phyloP scores from a whole-genome alignment of 2,888 invertebrate genomes.

The Pharmacophagus antenor region DNA sequence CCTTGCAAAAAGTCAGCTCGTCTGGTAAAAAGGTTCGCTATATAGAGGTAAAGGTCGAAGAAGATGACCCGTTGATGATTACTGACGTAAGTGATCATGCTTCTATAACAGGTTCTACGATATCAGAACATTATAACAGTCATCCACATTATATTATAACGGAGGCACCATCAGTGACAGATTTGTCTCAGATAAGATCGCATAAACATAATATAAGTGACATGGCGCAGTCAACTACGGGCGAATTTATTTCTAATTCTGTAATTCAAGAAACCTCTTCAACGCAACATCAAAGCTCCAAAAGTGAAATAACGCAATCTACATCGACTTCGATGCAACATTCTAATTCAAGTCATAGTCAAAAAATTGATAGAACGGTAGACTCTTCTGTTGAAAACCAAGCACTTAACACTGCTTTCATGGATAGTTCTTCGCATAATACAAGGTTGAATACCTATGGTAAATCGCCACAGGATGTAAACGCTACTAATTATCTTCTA shows the following conservation, averaged over 20 bases:
- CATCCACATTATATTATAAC: constrained; percentile 79
- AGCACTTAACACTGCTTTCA: constrained; percentile 70
- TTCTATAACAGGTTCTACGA: constrained; percentile 71
- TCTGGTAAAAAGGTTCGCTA: constrained; percentile 76
- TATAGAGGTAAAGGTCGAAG: constrained; percentile 78
- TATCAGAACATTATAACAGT: constrained; percentile 76
- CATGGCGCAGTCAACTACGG: constrained; percentile 68
- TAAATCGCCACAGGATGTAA: constrained; percentile 60
- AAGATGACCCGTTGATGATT: constrained; percentile 78
- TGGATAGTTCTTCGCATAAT: constrained; percentile 54
- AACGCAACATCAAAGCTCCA: constrained; percentile 68
- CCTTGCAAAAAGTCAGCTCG: constrained; percentile 68
- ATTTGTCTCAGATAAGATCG: constrained; percentile 67
- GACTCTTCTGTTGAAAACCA: constrained; percentile 64
- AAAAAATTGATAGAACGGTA: constrained; percentile 62
- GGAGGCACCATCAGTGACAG: constrained; percentile 73
- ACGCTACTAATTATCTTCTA: constrained; percentile 65
- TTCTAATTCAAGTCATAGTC: constrained; percentile 63
- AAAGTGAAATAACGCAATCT: constrained; percentile 67
- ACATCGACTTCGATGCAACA: constrained; percentile 68
- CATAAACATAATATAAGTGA: constrained; percentile 67
- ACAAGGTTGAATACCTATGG: constrained; percentile 49
- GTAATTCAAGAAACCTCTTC: constrained; percentile 62
- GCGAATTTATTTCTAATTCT: constrained; percentile 70
- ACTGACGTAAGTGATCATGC: constrained; percentile 74